phyloP scores from a whole-genome alignment of 2,113 vertebrate species.

The Triplophysa dalaica region DNA sequence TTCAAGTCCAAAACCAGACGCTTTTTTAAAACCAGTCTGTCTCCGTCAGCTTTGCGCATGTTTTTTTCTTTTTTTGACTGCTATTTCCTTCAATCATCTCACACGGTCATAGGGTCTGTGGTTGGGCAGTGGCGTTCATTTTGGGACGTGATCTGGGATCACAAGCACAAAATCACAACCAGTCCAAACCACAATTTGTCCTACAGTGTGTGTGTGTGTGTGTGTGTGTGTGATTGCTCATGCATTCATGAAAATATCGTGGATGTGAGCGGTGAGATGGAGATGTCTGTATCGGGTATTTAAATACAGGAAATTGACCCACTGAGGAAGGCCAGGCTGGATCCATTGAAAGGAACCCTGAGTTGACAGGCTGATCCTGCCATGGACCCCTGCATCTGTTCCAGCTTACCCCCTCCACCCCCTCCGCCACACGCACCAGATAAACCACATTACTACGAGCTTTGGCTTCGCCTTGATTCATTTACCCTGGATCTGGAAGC shows the following conservation, averaged over 20 bases:
- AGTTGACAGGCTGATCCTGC: slow-evolving; percentile 24
- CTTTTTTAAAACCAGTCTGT: neutral
- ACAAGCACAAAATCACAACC: slow-evolving; percentile 30
- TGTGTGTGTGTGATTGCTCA: slow-evolving; percentile 4
- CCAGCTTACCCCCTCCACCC: slow-evolving; percentile 61
- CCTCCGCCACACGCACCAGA: slow-evolving; percentile 38
- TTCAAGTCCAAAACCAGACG: slow-evolving; percentile 13
- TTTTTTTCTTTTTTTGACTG: neutral
- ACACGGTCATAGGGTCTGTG: neutral
- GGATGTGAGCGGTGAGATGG: slow-evolving; percentile 6
- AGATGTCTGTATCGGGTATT: slow-evolving; percentile 31
- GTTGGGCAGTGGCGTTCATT: slow-evolving; percentile 1
- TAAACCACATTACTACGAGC: slow-evolving; percentile 57
- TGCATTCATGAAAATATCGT: neutral
- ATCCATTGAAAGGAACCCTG: slow-evolving; percentile 38
- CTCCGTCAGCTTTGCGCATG: neutral
- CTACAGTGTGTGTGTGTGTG: neutral
- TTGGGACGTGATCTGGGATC: slow-evolving; percentile 6
- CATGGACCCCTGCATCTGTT: slow-evolving; percentile 67
- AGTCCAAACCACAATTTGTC: slow-evolving; percentile 6
- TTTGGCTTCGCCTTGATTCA: slow-evolving; percentile 41
- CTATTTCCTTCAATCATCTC: neutral
- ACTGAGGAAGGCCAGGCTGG: neutral
- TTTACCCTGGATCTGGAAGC: neutral
- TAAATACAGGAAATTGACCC: slow-evolving; percentile 58